These are phyloP conservation scores for Macroglossus sobrinus DNA, from an alignment of 2,113 vertebrate genomes.

Conservation along the genomic window DNA sequence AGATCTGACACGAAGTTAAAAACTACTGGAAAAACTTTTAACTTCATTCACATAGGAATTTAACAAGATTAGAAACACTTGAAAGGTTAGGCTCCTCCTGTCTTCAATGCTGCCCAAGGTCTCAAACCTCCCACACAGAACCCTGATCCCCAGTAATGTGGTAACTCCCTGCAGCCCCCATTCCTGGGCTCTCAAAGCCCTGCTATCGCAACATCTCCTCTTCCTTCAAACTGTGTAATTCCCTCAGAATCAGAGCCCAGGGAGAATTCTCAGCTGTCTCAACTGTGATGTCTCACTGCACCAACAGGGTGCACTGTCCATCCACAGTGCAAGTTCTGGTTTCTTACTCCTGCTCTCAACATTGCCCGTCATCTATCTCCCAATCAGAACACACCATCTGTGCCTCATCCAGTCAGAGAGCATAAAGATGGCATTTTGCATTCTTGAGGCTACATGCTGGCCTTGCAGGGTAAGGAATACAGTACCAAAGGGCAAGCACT, in stretches of 20 bases:
- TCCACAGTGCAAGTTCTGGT: neutral
- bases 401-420: neutral
- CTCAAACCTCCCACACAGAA: neutral
- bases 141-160: neutral
- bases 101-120: neutral
- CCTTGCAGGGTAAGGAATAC: neutral
- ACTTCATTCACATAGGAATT: neutral
- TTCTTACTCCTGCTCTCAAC: neutral
- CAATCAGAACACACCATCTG: neutral
- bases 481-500: neutral
- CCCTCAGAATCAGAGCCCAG: neutral
- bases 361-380: neutral
- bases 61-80: slow-evolving; percentile 4
- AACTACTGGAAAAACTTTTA: neutral
- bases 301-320: neutral
- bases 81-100: neutral
- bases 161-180: too few species aligned
- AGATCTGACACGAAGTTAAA: neutral
- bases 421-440: neutral
- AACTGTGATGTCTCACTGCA: neutral
- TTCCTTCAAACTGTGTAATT: neutral
- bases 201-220: neutral
- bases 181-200: neutral
- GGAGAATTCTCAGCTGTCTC: neutral
- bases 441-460: neutral